Evolutionary conservation across 2,888 invertebrate genomes (phyloP).

Genomic region (Meiosimyza decipiens): DNA sequence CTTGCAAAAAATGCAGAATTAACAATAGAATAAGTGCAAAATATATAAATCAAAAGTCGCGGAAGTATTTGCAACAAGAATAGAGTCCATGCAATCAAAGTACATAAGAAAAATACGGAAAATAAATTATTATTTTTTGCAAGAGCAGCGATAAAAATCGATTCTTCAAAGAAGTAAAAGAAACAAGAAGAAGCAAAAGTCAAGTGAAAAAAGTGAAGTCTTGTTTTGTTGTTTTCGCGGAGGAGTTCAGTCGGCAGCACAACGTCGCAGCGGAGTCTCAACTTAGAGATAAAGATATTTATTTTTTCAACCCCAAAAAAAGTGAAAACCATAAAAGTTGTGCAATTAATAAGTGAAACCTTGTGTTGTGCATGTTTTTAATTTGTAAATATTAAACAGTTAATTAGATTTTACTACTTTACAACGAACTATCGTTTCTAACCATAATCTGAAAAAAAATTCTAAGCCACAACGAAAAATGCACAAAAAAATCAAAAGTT

Average conservation of each 20-base stretch:
- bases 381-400: constrained; percentile 14
- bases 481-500: constrained; percentile 11
- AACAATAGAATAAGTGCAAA: constrained; percentile 34
- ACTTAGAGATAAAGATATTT: too few species aligned
- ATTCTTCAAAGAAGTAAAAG: constrained; percentile 57
- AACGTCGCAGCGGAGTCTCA: too few species aligned
- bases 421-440: constrained; percentile 10
- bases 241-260: background rate
- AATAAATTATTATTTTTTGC: constrained; percentile 36
- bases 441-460: background rate
- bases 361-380: background rate
- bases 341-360: constrained; percentile 15
- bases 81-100: constrained; percentile 20
- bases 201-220: constrained; percentile 31
- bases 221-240: constrained; percentile 12
- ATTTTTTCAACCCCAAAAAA: background rate
- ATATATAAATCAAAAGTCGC: constrained; percentile 9
- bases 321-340: background rate
- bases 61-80: constrained; percentile 29
- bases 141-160: constrained; percentile 52
- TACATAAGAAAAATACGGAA: constrained; percentile 30
- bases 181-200: constrained; percentile 35
- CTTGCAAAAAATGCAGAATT: constrained; percentile 24
- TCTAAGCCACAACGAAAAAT: constrained; percentile 17
- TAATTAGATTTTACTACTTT: constrained; percentile 12